Percentiles rank a stretch among this genome's conserved stretches.
phyloP scores from a whole-genome alignment of 2,888 invertebrate genomes.

The Lutraria lutraria region DNA sequence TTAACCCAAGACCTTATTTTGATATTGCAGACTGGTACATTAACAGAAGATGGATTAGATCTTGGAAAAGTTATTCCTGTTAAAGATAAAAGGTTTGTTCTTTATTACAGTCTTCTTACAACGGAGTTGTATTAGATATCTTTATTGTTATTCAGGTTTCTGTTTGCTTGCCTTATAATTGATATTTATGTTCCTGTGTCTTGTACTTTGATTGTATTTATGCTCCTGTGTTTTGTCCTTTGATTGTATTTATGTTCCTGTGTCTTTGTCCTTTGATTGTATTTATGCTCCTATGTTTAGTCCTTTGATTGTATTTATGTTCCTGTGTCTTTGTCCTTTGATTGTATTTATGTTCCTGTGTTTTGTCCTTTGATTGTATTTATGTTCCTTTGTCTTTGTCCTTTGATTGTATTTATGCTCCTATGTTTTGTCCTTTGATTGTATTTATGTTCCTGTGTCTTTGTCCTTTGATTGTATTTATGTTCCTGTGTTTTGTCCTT shows the following conservation, averaged over 20 bases:
- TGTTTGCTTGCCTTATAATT: neutral
- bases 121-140: neutral
- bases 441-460: neutral
- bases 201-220: neutral
- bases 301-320: neutral
- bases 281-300: neutral
- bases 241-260: neutral
- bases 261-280: too few species aligned
- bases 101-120: neutral
- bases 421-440: neutral
- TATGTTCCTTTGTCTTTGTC: neutral
- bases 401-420: neutral
- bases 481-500: neutral
- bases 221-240: neutral
- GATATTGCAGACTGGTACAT: conserved; percentile 92
- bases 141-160: neutral
- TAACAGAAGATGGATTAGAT: conserved; percentile 95
- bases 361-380: neutral
- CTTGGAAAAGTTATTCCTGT: conserved; percentile 94
- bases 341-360: neutral
- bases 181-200: neutral
- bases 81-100: conserved; percentile 59
- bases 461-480: neutral
- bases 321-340: neutral
- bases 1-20: neutral